phyloP scores from a whole-genome alignment of 2,797 vertebrate genomes.

The Squalus acanthias region DNA sequence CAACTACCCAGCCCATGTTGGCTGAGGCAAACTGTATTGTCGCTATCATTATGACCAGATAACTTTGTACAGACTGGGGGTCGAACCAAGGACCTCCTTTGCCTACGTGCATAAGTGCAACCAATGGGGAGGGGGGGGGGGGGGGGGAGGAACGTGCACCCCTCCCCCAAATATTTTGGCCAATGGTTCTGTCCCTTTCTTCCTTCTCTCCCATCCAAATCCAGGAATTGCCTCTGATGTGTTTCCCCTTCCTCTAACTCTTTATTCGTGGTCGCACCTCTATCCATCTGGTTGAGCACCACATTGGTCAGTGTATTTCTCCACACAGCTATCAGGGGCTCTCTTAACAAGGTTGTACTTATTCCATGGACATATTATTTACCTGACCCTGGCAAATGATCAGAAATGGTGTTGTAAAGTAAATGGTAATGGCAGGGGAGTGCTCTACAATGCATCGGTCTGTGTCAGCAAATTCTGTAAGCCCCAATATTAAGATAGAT shows the following conservation, averaged over 20 bases:
- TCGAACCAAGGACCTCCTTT: neutral
- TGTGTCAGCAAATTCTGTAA: neutral
- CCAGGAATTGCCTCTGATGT: neutral
- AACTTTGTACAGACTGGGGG: neutral
- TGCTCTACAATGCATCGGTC: neutral
- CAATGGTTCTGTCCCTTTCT: neutral
- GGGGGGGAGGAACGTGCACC: neutral
- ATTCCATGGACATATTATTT: neutral
- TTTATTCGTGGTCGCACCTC: neutral
- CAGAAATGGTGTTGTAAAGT: neutral
- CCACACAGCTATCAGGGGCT: neutral
- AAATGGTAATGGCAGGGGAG: neutral
- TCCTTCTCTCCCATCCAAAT: neutral
- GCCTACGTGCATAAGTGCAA: too few relatives aligned
- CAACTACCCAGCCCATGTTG: neutral
- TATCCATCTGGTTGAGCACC: neutral
- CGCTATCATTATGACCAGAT: neutral
- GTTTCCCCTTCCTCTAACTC: neutral
- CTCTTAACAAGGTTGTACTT: neutral
- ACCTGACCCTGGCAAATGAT: neutral
- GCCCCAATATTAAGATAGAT: neutral
- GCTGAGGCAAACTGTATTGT: too few relatives aligned
- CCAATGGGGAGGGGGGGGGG: too few relatives aligned
- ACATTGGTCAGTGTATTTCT: neutral
- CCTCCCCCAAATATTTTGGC: neutral